A percentile compares a stretch with the other conserved stretches of the same genome.
phyloP scores from a whole-genome alignment of 1,140 invertebrate species.

The Lycorma delicatula region DNA sequence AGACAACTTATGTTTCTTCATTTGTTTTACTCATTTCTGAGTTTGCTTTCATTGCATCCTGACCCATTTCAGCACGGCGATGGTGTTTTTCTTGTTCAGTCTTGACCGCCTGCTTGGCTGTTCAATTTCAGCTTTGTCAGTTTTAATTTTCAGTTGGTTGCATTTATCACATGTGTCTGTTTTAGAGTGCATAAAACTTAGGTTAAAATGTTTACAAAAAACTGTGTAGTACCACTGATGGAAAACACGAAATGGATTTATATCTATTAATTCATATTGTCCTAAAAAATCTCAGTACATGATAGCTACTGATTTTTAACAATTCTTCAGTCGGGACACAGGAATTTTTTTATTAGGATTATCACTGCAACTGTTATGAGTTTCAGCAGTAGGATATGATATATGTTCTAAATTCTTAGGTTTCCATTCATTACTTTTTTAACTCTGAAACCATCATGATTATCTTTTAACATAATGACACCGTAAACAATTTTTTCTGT shows the following conservation, averaged over 20 bases:
- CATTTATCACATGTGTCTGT: not conserved
- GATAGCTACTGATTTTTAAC: not conserved
- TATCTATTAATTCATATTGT: not conserved
- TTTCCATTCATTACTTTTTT: not conserved
- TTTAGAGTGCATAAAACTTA: not conserved
- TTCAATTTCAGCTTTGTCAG: not conserved
- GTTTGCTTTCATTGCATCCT: not conserved
- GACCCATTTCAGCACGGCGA: not conserved
- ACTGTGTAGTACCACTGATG: not conserved
- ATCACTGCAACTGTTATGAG: not conserved
- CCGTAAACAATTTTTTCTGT: not conserved
- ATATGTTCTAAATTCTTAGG: not conserved
- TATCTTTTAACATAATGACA: not conserved
- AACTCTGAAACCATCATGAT: not conserved
- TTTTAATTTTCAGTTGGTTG: not conserved
- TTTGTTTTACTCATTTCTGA: not conserved
- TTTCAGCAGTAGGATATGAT: not conserved
- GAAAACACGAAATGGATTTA: not conserved
- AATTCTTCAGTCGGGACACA: not conserved
- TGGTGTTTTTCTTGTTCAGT: slow-evolving; percentile 1
- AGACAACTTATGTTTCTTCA: not conserved
- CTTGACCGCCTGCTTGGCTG: not conserved
- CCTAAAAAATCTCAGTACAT: not conserved
- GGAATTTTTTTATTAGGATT: slow-evolving; percentile 3
- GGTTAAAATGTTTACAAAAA: not conserved